Evolutionary conservation across 2,888 invertebrate species (phyloP).

Genomic region (Eugnorisma glareosa): DNA sequence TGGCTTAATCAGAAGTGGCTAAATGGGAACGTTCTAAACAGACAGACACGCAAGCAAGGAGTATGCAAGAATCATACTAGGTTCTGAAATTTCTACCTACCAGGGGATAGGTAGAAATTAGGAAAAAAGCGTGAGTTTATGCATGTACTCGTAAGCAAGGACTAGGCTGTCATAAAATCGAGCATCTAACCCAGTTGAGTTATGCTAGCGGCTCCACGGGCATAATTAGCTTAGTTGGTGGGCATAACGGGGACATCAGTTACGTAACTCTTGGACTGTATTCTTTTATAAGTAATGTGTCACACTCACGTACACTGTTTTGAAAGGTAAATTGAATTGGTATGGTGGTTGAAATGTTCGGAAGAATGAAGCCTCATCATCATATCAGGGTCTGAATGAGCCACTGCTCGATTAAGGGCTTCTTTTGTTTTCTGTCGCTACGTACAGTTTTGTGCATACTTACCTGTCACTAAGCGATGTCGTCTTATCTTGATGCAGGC

Average conservation of each 20-base stretch:
- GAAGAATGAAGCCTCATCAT: neutral
- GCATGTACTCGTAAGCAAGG: neutral
- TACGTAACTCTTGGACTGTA: conserved; percentile 41
- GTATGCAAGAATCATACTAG: neutral
- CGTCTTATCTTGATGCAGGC: neutral
- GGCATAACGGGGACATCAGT: conserved; percentile 53
- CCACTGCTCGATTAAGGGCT: neutral
- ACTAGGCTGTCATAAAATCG: conserved; percentile 30
- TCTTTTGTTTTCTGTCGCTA: neutral
- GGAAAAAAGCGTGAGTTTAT: neutral
- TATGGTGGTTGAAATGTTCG: neutral
- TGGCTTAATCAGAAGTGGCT: no score
- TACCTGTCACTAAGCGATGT: neutral
- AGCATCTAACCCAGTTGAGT: conserved; percentile 42
- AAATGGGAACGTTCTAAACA: neutral
- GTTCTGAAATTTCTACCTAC: neutral
- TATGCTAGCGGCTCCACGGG: conserved; percentile 41
- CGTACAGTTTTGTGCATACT: neutral
- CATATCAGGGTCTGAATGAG: neutral
- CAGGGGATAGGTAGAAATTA: no score
- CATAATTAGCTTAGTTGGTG: conserved; percentile 54
- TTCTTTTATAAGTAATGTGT: conserved; percentile 49
- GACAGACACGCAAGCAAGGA: neutral
- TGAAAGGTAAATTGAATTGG: conserved; percentile 1
- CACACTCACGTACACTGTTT: conserved; percentile 15